A percentile compares a stretch with the other conserved stretches of the same genome.
Evolutionary conservation across 2,888 invertebrate genomes (phyloP).

Genomic region (Epirrita christyi): DNA sequence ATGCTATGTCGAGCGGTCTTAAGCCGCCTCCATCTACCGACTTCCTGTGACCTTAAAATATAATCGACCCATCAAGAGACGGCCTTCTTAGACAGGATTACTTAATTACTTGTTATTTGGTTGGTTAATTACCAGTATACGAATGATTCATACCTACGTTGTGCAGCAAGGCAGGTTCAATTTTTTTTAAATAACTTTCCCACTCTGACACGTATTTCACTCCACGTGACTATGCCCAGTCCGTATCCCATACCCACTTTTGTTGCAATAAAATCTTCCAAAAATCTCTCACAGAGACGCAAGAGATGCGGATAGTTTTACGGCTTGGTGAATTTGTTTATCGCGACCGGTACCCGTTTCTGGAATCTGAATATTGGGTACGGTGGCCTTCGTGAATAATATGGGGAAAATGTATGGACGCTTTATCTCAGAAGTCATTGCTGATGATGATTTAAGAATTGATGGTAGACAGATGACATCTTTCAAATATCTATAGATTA

Average conservation of each 20-base stretch:
- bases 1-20: too few species aligned
- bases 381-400: background rate
- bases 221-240: conserved; percentile 12
- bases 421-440: background rate
- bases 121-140: too few species aligned
- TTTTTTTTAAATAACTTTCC: conserved; percentile 2
- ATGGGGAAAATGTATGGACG: background rate
- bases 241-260: conserved; percentile 20
- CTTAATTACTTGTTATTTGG: too few species aligned
- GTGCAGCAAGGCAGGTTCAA: background rate
- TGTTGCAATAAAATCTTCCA: conserved; percentile 32
- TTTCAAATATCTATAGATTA: too few species aligned
- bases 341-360: conserved; percentile 31
- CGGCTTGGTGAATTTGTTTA: conserved; percentile 56
- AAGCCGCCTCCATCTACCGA: too few species aligned
- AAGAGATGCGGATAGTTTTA: conserved; percentile 45
- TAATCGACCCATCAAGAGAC: too few species aligned
- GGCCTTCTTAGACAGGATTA: too few species aligned
- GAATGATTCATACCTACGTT: too few species aligned
- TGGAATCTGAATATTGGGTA: conserved; percentile 23
- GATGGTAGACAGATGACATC: too few species aligned
- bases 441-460: too few species aligned
- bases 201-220: background rate
- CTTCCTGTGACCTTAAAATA: too few species aligned
- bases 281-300: conserved; percentile 29